Base-by-base conservation (phyloP, 2,888 invertebrate genomes). In the Philopedon plagiatum region DNA sequence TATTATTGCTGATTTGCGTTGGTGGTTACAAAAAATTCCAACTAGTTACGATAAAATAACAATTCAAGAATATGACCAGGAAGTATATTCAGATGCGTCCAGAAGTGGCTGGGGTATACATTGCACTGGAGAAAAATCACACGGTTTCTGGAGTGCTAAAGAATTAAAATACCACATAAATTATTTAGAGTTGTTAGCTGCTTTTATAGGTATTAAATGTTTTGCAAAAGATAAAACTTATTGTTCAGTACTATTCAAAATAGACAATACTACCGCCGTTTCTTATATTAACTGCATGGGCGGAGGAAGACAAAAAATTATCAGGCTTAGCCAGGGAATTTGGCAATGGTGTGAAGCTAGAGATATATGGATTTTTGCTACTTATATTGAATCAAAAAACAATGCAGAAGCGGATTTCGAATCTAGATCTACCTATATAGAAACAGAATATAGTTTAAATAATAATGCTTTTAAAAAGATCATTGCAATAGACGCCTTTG, bases 1-100 rank as follows among this genome's bases (percentile, higher is more conserved):
- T 18, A 39, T 39, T 7, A n/a, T 13, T 39, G 7, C 5, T 3
- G 39, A 39, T 7, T 39, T 39, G 11, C 4, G 11, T 4, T 39
- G 39, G 39, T 18, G 44, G 44, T 44, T 18, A 18, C 18, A 44
- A 4, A 13, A 44, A 44, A 44, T 44, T 44, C 44, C 19, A 15
- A 4, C 18, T 3, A 29, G 29, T 29, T 5, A 29, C 3, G 7
- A 29, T 5, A 29, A 29, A 5, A 37, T 58, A 9, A 58, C 8
- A 21, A 7, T 29, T 5, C 15, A n/a, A 11, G 26, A 56, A 7
- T 66, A 32, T 66, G 41, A 39, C 4, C n/a, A 74, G n/a, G 63
- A 68, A 62, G 72, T 72, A 13, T 76, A 66, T 54, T 65, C 70
- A 8, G 67, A 76, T 39, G 56, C 72, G 0, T 67, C 63, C 18